Conservation (phyloP, 2,888 invertebrate genomes). For the Prenolepis imparis region DNA sequence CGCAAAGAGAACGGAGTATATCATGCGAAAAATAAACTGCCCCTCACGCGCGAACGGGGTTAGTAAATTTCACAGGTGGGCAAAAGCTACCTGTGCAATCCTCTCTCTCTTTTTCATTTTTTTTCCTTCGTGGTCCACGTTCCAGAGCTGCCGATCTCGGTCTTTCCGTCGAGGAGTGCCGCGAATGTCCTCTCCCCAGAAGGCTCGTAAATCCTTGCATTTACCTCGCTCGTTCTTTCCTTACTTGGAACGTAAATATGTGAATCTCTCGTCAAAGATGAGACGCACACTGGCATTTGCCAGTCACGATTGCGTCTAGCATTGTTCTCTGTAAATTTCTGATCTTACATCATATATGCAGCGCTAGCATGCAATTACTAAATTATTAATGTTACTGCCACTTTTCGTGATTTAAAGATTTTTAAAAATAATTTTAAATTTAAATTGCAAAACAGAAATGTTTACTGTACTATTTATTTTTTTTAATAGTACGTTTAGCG, state of each 20-base stretch:
- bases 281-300: slow-evolving; percentile 18
- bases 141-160: slow-evolving; percentile 25
- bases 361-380: neutral
- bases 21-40: slow-evolving; percentile 76
- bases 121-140: slow-evolving; percentile 35
- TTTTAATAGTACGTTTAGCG: neutral
- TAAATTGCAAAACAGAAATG: neutral
- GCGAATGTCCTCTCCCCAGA: slow-evolving; percentile 61
- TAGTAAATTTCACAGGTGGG: slow-evolving; percentile 80
- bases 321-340: slow-evolving; percentile 33
- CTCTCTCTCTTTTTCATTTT: slow-evolving; percentile 39
- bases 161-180: slow-evolving; percentile 54
- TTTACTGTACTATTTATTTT: neutral
- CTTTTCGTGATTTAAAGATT: neutral
- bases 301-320: slow-evolving; percentile 15
- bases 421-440: too few relatives aligned
- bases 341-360: neutral
- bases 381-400: neutral
- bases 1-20: slow-evolving; percentile 58
- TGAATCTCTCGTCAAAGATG: slow-evolving; percentile 68
- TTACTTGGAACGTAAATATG: slow-evolving; percentile 69
- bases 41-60: slow-evolving; percentile 66
- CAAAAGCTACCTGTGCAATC: slow-evolving; percentile 63
- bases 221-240: slow-evolving; percentile 66
- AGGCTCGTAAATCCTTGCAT: slow-evolving; percentile 76